Base-by-base conservation (phyloP, 2,888 invertebrate species). In the Microplitis deprimator region DNA sequence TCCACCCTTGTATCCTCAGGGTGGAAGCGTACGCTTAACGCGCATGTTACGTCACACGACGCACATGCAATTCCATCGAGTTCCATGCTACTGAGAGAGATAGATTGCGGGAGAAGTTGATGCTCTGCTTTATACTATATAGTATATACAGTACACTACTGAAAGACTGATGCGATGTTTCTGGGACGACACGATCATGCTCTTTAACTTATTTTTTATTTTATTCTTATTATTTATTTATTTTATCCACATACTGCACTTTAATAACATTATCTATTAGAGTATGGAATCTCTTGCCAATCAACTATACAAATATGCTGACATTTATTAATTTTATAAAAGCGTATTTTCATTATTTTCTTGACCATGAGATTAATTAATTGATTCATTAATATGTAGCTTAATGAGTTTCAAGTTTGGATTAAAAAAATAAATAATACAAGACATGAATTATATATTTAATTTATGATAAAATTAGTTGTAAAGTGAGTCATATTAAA, bases 21-120 rank as follows among this genome's bases (percentile, higher is more conserved):
- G 77, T 79, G 76, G 77, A 81, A 81, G 84, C 82, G 83, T 81
- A 84, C 81, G 81, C 79, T 84, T 84, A 83, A 85, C 83, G 87
- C 85, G 87, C 86, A 85, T 84, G 85, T 84, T 85, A 85, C 84
- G 85, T 84, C 82, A 84, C 82, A 80, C 82, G 82, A 77, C 79
- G 77, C 75, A 81, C 81, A 81, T 82, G 79, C 81, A 79, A 29
- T 29, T 29, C 29, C 29, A 29, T 29, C 29, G 29, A 29, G 4
- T 29, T 29, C 29, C 29, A 29, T 29, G 29, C 4, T 29, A 78
- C 80, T 62, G 50, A 50, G 50, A 50, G 50, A 50, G 50, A 50
- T 13, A 50, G 13, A 62, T 75, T 20, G 8, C 16, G 41, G 62
- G 29, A 50, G 17, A 64, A 76, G 72, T 68, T 77, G 68, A 73